Conservation (phyloP, 2,113 vertebrate genomes). For the Perca fluviatilis region DNA sequence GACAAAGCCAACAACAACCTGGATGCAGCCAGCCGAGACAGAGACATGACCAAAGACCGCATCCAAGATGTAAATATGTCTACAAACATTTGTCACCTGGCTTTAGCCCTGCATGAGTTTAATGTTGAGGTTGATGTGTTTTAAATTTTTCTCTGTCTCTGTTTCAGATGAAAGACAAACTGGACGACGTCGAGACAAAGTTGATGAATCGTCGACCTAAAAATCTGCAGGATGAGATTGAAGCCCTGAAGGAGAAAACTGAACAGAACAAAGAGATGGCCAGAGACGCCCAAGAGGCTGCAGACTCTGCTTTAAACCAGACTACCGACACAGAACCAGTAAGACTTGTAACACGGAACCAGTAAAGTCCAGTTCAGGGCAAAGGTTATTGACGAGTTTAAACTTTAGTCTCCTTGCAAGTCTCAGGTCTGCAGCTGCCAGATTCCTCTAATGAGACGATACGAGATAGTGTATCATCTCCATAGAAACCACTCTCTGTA, state of each 20-base stretch:
- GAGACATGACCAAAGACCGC: constrained; percentile 57
- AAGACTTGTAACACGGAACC: not conserved
- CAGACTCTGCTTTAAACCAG: constrained; percentile 67
- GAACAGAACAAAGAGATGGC: constrained; percentile 78
- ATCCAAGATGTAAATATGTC: constrained; percentile 78
- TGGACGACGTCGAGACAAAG: constrained; percentile 68
- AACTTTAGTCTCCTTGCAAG: too few species aligned
- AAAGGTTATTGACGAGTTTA: too few species aligned
- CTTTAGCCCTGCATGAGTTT: not conserved
- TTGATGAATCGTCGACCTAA: constrained; percentile 63
- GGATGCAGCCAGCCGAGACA: constrained; percentile 67
- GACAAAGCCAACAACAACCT: constrained; percentile 70
- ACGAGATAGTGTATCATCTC: too few species aligned
- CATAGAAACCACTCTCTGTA: too few species aligned
- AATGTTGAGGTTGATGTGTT: not conserved
- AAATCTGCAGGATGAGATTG: constrained; percentile 71
- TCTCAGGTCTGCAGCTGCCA: too few species aligned
- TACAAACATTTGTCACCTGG: not conserved
- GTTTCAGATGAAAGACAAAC: constrained; percentile 82
- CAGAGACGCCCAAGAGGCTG: constrained; percentile 63
- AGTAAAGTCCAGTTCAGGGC: not conserved
- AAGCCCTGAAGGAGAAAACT: constrained; percentile 79
- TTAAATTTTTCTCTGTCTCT: constrained; percentile 3
- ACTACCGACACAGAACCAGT: constrained; percentile 73
- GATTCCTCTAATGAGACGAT: too few species aligned